Evolutionary conservation across 1,140 invertebrate genomes (phyloP).

Genomic region (Pararge aegeria): DNA sequence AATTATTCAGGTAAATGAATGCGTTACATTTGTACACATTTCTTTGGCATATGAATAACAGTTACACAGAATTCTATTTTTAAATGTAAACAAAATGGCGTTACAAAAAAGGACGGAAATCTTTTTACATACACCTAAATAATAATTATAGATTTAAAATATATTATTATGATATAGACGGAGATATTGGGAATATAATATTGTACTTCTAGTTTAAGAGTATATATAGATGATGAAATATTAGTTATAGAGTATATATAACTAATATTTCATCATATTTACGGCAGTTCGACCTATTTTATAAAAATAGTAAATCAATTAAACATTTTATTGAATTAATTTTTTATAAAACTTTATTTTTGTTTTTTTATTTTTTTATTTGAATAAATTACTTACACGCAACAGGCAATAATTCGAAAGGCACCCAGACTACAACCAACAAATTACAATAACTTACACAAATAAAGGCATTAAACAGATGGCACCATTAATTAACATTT

Average conservation of each 20-base stretch:
- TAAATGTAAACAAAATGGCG: slow-evolving; percentile 40
- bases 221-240: neutral
- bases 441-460: neutral
- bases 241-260: neutral
- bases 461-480: slow-evolving; percentile 3
- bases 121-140: slow-evolving; percentile 18
- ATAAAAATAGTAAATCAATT: neutral
- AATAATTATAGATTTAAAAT: slow-evolving; percentile 29
- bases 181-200: slow-evolving; percentile 17
- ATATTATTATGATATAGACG: slow-evolving; percentile 21
- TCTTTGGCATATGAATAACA: slow-evolving; percentile 61
- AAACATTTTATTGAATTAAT: neutral
- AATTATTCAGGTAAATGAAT: slow-evolving; percentile 27
- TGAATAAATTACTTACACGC: slow-evolving; percentile 5
- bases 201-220: neutral
- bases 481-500: slow-evolving; percentile 13
- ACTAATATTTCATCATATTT: neutral
- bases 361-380: neutral
- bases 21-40: slow-evolving; percentile 43
- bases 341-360: neutral
- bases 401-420: slow-evolving; percentile 9
- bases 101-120: slow-evolving; percentile 49
- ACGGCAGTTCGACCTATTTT: neutral
- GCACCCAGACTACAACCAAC: neutral
- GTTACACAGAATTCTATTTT: slow-evolving; percentile 19